phyloP scores from a whole-genome alignment of 2,113 vertebrate species.

The Rhizomys pruinosus region DNA sequence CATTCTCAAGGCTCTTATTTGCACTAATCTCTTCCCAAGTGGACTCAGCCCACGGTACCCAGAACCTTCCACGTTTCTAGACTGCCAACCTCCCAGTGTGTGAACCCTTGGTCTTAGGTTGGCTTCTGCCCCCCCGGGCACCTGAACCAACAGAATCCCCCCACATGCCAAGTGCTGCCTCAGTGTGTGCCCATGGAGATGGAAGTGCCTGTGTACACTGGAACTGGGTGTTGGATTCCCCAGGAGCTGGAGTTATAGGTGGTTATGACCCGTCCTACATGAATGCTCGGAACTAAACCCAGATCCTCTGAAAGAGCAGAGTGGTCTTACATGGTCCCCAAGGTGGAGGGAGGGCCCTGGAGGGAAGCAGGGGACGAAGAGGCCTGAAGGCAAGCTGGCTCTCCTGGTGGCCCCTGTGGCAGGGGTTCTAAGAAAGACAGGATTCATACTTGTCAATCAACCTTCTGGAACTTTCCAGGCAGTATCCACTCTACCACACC shows the following conservation, averaged over 20 bases:
- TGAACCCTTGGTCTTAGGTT: too few relatives aligned
- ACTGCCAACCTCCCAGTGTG: too few relatives aligned
- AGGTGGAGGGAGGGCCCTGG: neutral
- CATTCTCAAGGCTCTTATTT: neutral
- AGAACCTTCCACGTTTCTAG: too few relatives aligned
- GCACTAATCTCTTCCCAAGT: neutral
- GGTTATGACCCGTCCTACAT: neutral
- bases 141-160: too few relatives aligned
- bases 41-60: too few relatives aligned
- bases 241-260: neutral
- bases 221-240: neutral
- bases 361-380: neutral
- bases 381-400: neutral
- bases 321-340: neutral
- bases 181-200: too few relatives aligned
- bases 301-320: neutral
- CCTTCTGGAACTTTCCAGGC: neutral
- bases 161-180: too few relatives aligned
- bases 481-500: neutral
- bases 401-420: neutral
- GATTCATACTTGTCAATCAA: neutral
- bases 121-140: neutral
- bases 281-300: neutral
- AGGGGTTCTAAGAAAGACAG: neutral
- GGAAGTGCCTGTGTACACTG: too few relatives aligned